These are phyloP conservation scores for Leptinotarsa juncta DNA, from an alignment of 2,888 invertebrate genomes.

Conservation along the genomic window DNA sequence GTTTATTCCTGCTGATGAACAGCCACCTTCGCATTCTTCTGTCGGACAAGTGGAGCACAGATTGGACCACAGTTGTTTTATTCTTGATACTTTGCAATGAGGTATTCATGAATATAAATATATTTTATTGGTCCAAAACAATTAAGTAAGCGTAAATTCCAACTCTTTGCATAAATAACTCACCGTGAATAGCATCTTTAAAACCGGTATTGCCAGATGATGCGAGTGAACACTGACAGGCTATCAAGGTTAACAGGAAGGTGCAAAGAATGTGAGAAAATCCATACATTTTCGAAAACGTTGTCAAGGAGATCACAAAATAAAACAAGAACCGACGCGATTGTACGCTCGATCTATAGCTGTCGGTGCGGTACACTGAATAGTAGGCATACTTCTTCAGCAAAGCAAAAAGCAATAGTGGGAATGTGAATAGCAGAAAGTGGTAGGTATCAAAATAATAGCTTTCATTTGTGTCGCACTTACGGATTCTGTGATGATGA, in stretches of 20 bases:
- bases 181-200: slow-evolving; percentile 1
- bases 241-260: not conserved
- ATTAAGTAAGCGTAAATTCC: not conserved
- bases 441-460: slow-evolving; percentile 41
- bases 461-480: slow-evolving; percentile 42
- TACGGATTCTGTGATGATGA: not conserved
- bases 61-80: no score
- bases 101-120: not conserved
- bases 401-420: slow-evolving; percentile 31
- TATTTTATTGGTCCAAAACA: not conserved
- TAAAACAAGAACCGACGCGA: slow-evolving; percentile 16
- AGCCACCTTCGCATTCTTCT: no score
- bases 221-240: slow-evolving; percentile 1
- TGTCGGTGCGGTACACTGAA: slow-evolving; percentile 36
- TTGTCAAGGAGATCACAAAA: not conserved
- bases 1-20: no score
- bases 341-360: slow-evolving; percentile 29
- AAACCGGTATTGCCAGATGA: slow-evolving; percentile 10
- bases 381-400: slow-evolving; percentile 25
- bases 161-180: not conserved
- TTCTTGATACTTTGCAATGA: no score
- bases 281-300: slow-evolving; percentile 19
- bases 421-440: slow-evolving; percentile 45
- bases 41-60: no score
- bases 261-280: not conserved